Base-by-base conservation (phyloP, 30 jellyfish, hydroid and myxozoan genomes). In the Hydractinia echinata region DNA sequence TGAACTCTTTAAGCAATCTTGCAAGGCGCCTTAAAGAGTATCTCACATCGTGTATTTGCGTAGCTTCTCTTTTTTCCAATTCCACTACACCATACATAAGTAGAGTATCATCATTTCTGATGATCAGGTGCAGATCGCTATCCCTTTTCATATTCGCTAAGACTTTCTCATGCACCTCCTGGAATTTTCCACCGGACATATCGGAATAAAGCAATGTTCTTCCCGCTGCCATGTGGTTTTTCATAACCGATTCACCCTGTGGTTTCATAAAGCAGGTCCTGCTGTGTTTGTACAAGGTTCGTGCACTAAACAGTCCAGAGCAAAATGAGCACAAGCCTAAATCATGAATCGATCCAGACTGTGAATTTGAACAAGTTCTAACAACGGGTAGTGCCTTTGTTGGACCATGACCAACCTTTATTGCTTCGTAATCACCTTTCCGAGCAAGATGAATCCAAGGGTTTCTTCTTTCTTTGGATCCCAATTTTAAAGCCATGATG, bases 361-460 rank as follows among this genome's bases (percentile, higher is more conserved):
- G 44, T 67, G 13, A 8, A 8, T 67, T 67, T 13, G 48, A 10
- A 9, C 48, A 13, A 9, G 44, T 67, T 67, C 14, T 10, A 67
- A 67, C 77, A 67, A 67, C 8, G 10, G 77, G 10, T 67, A n/a
- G 8, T 13, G 48, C 13, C 13, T 67, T 20, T 8, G 8, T 13
- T 44, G 14, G 13, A 9, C 48, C 10, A 8, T 67, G 10, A 9
- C 19, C 13, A 10, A 19, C 48, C 14, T 19, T 67, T 10, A 9
- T 67, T 13, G 48, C 14, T 67, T 67, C 48, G 77, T 10, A 67
- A 67, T 67, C 77, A 13, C 77, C 77, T 67, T 21, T 18, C 14
- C 80, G 21, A 19, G 14, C 48, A 54, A 70, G 48, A 18, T 70
- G n/a, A 18, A 19, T 6, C 80, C 80, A 70, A 6, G n/a, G 51